phyloP scores from a whole-genome alignment of 2,113 vertebrate species.

The Lagopus leucura region DNA sequence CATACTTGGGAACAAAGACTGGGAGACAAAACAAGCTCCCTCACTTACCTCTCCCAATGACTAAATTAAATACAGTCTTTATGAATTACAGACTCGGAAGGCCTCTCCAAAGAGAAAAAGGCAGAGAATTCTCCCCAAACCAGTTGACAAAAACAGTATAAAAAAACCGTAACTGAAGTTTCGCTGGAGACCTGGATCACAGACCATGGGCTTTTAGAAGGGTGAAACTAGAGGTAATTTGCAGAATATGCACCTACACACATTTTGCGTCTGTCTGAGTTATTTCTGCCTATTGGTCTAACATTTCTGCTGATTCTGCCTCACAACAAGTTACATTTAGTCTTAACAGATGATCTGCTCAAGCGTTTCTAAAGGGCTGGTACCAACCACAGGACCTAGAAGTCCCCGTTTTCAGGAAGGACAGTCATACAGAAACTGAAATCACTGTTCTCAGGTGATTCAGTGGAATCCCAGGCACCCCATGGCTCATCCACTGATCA shows the following conservation, averaged over 20 bases:
- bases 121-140: too few relatives aligned
- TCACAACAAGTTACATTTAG: background rate
- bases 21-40: background rate
- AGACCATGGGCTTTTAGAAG: background rate
- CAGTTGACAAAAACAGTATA: background rate
- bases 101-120: background rate
- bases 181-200: background rate
- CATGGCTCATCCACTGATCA: background rate
- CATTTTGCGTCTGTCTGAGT: background rate
- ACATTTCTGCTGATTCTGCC: background rate
- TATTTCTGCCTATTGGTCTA: background rate
- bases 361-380: background rate
- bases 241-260: background rate
- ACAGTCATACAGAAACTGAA: background rate
- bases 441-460: background rate
- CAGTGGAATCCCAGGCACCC: background rate
- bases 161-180: background rate
- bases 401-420: background rate
- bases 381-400: background rate
- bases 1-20: background rate
- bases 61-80: conserved; percentile 5
- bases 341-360: background rate
- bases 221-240: background rate
- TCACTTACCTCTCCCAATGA: background rate
- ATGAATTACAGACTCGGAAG: background rate